A percentile compares a stretch with the other conserved stretches of the same genome.
Evolutionary conservation across 1,140 invertebrate genomes (phyloP).

Genomic region (Heliconius melpomene): DNA sequence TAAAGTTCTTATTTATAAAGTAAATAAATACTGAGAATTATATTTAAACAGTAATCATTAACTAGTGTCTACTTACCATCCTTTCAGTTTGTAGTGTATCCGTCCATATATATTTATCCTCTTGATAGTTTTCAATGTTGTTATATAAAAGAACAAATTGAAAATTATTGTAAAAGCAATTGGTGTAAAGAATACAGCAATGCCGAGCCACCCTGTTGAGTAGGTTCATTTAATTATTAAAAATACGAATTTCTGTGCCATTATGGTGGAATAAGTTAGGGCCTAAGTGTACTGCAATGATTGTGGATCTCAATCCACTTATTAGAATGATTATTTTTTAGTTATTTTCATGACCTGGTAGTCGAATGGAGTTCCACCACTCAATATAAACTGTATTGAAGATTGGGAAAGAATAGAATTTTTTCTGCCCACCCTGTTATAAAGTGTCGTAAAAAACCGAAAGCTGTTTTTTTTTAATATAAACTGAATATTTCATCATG

Average conservation of each 20-base stretch:
- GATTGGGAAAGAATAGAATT: too few relatives aligned
- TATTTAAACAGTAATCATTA: neutral
- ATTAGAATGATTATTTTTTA: too few relatives aligned
- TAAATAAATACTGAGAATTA: neutral
- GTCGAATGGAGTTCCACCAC: too few relatives aligned
- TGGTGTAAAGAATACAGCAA: conserved; percentile 90
- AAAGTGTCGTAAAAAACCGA: too few relatives aligned
- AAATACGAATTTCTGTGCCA: neutral
- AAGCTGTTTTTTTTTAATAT: too few relatives aligned
- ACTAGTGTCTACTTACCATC: conserved; percentile 81
- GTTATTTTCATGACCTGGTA: too few relatives aligned
- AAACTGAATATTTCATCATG: neutral
- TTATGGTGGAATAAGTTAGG: too few relatives aligned
- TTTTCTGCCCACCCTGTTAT: too few relatives aligned
- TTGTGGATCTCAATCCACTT: too few relatives aligned
- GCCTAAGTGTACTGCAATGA: too few relatives aligned
- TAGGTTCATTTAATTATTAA: neutral
- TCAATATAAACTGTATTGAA: too few relatives aligned
- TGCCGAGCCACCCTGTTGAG: conserved; percentile 86
- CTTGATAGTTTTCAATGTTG: conserved; percentile 89
- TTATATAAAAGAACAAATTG: conserved; percentile 89
- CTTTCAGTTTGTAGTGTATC: conserved; percentile 92
- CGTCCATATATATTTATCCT: conserved; percentile 90
- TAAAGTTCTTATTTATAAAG: too few relatives aligned
- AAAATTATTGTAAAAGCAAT: conserved; percentile 89